Base-by-base conservation (phyloP, 1,140 invertebrate genomes). In the Zaprionus vittiger region DNA sequence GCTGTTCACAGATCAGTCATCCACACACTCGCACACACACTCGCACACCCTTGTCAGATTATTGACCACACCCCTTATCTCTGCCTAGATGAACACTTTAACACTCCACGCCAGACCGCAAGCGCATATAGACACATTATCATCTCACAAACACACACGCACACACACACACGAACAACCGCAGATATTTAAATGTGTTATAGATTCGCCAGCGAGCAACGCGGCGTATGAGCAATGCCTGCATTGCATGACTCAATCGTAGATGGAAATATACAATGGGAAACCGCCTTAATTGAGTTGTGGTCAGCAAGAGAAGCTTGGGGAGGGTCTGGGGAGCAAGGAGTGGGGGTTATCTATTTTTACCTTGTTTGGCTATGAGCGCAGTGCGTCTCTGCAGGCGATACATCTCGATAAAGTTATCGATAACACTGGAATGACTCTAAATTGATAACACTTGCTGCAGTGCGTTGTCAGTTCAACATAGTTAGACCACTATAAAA, bases 291-390 rank as follows among this genome's bases (percentile, higher is more conserved):
- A 69, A 49, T 61, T 69, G 31, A 52, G 20, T 31, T 56, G 54
- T 31, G n/a, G 26, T 56, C 26, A 47, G 38, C 15, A 5, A n/a
- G 7, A 5, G 41, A 1, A 7, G 2, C 3, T 17, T 49, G 2
- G n/a, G 15, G 1, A 2, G 24, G 24, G 17, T 15, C 12, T n/a
- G 24, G 11, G 9, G 5, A 15, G 2, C 0, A 14, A 11, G 54
- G 5, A 22, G n/a, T 0, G 15, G 52, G 56, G 44, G 15, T 59
- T 24, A 28, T 57, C 14, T 56, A 17, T 59, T 28, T 69, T 69
- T 82, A 90, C 85, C 85, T 90, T 90, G 86, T 65, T 90, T 90
- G 73, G 85, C 76, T 69, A 90, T 90, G 52, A 90, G 67, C 74
- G 85, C 85, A 69, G 86, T 71, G 54, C 85, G 73, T 85, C 85